Percentiles rank a stretch among this genome's conserved stretches.
These are phyloP conservation scores for Protula sp. DNA, from an alignment of 2,888 invertebrate species.

Conservation along the genomic window DNA sequence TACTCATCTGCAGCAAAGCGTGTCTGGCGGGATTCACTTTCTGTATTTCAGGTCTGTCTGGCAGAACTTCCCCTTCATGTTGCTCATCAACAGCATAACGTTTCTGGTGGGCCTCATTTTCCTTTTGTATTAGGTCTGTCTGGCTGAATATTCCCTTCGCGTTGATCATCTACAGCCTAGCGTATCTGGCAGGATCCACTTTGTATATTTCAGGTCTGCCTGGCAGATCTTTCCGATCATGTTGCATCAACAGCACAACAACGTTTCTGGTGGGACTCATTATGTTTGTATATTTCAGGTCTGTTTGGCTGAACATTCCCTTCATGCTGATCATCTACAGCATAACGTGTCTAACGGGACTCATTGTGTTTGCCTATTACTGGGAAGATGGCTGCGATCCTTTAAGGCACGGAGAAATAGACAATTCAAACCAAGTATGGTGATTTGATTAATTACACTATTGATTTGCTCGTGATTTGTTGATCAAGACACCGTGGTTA, in stretches of 20 bases:
- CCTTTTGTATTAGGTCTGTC: conserved; percentile 8
- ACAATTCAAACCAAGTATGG: conserved; percentile 12
- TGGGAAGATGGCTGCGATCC: conserved; percentile 9
- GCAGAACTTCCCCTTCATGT: conserved; percentile 6
- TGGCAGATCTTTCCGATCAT: too few species aligned
- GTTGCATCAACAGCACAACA: too few species aligned
- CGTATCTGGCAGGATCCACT: conserved; percentile 8
- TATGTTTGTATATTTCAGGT: neutral
- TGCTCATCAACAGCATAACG: conserved; percentile 14
- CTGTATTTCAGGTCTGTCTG: neutral
- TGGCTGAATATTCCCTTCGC: conserved; percentile 6
- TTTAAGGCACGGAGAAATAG: conserved; percentile 5
- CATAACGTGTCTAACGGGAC: conserved; percentile 12
- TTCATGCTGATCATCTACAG: conserved; percentile 12
- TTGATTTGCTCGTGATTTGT: too few species aligned
- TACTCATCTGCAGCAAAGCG: too few species aligned
- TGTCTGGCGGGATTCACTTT: too few species aligned
- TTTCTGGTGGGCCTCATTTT: conserved; percentile 10
- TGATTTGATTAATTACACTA: neutral
- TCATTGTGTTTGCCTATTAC: conserved; percentile 13
- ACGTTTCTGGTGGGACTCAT: too few species aligned
- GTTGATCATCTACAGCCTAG: conserved; percentile 12
- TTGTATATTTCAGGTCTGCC: too few species aligned
- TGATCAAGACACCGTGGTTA: too few species aligned
- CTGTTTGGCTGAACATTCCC: conserved; percentile 3